Evolutionary conservation across 2,888 invertebrate genomes (phyloP).

Genomic region (Tetropium fuscum): DNA sequence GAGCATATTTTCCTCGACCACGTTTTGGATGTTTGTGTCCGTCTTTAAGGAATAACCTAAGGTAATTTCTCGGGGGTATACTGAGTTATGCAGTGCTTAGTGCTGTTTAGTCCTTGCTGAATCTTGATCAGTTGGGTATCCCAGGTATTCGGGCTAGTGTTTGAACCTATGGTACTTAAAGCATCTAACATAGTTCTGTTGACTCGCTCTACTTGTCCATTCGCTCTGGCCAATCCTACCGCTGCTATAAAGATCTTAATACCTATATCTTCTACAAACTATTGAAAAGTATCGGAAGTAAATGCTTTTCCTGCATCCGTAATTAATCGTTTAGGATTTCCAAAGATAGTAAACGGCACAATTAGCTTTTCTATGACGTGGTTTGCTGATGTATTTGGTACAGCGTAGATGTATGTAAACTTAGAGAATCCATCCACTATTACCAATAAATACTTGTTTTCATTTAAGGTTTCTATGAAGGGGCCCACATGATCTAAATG

Average conservation of each 20-base stretch:
- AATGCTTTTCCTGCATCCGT: slow-evolving; percentile 37
- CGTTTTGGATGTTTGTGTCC: too few relatives aligned
- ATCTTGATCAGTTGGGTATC: too few relatives aligned
- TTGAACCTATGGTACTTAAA: neutral
- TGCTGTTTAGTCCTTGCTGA: too few relatives aligned
- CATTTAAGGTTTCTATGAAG: too few relatives aligned
- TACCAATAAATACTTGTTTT: neutral
- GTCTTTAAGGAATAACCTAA: too few relatives aligned
- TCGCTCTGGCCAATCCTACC: slow-evolving; percentile 48
- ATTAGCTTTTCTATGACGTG: slow-evolving; percentile 47
- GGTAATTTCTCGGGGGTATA: too few relatives aligned
- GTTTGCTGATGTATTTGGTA: neutral
- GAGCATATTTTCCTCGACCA: too few relatives aligned
- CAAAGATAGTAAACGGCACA: slow-evolving; percentile 50
- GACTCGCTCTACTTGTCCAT: slow-evolving; percentile 54
- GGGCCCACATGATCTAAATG: too few relatives aligned
- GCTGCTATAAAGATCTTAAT: slow-evolving; percentile 45
- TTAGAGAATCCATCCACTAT: neutral
- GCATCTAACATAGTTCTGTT: slow-evolving; percentile 14
- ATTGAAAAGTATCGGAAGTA: slow-evolving; percentile 53
- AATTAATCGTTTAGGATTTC: slow-evolving; percentile 52
- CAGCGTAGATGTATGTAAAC: too few relatives aligned
- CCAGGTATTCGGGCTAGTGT: too few relatives aligned
- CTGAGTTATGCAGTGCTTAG: too few relatives aligned
- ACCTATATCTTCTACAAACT: slow-evolving; percentile 50